phyloP scores from a whole-genome alignment of 2,113 vertebrate genomes.

The Arothron firmamentum region DNA sequence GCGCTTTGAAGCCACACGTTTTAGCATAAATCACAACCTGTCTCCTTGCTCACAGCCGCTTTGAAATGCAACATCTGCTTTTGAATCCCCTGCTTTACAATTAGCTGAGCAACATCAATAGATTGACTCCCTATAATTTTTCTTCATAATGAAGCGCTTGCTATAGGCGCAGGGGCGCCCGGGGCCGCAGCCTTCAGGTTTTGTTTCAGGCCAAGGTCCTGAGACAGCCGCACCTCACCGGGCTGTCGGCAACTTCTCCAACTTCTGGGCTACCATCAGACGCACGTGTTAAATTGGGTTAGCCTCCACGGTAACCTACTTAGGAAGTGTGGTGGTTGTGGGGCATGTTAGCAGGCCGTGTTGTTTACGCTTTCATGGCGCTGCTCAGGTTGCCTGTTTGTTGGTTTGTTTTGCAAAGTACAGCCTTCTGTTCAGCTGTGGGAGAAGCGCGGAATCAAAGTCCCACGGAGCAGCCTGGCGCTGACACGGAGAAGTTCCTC shows the following conservation, averaged over 20 bases:
- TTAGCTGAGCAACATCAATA: constrained; percentile 80
- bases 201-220: constrained; percentile 35
- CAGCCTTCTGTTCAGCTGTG: constrained; percentile 75
- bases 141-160: constrained; percentile 73
- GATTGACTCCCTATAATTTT: constrained; percentile 75
- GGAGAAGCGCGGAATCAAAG: constrained; percentile 66
- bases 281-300: constrained; percentile 64
- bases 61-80: constrained; percentile 85
- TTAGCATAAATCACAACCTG: constrained; percentile 85
- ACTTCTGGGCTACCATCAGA: constrained; percentile 38
- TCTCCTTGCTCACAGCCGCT: constrained; percentile 75
- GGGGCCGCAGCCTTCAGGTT: constrained; percentile 24
- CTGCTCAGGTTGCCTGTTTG: constrained; percentile 73
- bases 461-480: constrained; percentile 56
- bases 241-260: constrained; percentile 30
- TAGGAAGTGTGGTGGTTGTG: constrained; percentile 73
- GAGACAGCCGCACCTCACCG: constrained; percentile 34
- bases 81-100: constrained; percentile 78
- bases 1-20: constrained; percentile 80
- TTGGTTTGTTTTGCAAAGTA: constrained; percentile 79
- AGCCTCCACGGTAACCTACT: constrained; percentile 69
- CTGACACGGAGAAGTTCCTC: constrained; percentile 64
- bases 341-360: constrained; percentile 68
- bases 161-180: constrained; percentile 43
- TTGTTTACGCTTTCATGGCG: constrained; percentile 79